These are phyloP conservation scores for Drosophila gaucha DNA, from an alignment of 2,888 invertebrate species.

Conservation along the genomic window DNA sequence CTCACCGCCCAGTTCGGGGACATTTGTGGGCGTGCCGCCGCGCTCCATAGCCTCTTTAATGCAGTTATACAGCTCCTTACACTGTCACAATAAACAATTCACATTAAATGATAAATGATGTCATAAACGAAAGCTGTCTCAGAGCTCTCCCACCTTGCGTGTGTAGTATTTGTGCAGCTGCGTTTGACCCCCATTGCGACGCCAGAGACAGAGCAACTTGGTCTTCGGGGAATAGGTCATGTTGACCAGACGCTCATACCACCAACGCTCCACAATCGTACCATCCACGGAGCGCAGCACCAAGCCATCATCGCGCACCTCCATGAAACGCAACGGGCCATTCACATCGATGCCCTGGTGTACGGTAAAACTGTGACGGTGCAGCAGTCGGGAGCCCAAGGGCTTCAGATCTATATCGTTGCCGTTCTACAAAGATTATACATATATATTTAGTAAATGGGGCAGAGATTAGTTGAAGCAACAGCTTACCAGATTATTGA, in stretches of 20 bases:
- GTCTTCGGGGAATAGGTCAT: conserved; percentile 99
- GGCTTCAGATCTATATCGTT: conserved; percentile 99
- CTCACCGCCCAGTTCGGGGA: conserved; percentile 91
- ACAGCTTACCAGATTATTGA: conserved; percentile 94
- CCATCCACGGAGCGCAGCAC: conserved; percentile 93
- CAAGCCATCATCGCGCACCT: conserved; percentile 98
- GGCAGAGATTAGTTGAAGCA: neutral
- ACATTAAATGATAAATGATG: conserved; percentile 18
- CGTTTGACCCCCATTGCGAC: conserved; percentile 96
- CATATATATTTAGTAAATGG: neutral
- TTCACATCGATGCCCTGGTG: conserved; percentile 97
- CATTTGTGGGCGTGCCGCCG: conserved; percentile 87
- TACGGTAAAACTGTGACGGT: conserved; percentile 99
- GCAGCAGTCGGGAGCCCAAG: conserved; percentile 95
- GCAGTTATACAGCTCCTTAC: conserved; percentile 98
- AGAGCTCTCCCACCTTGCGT: conserved; percentile 90
- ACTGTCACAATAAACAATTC: conserved; percentile 87
- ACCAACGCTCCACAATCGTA: conserved; percentile 97
- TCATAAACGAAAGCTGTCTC: too few relatives aligned
- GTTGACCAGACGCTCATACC: conserved; percentile 99
- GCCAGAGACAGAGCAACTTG: conserved; percentile 98
- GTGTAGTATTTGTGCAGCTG: conserved; percentile 99
- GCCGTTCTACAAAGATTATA: conserved; percentile 89
- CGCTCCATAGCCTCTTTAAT: conserved; percentile 99
- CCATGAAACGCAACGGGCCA: conserved; percentile 94